These are phyloP conservation scores for Prinia subflava DNA, from an alignment of 2,113 vertebrate genomes.

Conservation along the genomic window DNA sequence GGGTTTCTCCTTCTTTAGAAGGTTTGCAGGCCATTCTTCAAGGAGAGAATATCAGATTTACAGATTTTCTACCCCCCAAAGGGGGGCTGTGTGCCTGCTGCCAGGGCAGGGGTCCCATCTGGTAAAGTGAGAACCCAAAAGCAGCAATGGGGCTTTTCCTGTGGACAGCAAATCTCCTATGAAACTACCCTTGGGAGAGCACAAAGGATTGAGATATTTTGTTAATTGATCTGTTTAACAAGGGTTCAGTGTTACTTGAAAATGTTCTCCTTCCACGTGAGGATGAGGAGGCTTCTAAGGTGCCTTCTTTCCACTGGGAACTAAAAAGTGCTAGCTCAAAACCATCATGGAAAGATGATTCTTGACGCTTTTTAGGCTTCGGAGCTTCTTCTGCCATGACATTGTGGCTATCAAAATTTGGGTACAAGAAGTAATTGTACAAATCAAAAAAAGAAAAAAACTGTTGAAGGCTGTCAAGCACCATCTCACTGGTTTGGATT, in stretches of 20 bases:
- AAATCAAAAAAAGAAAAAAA: not conserved
- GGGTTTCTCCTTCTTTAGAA: not conserved
- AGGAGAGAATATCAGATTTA: not conserved
- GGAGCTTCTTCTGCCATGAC: not conserved
- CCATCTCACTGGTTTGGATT: not conserved
- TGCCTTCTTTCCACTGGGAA: not conserved
- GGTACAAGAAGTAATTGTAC: not conserved
- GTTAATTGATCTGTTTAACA: not conserved
- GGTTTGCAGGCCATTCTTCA: not conserved
- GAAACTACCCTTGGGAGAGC: not conserved
- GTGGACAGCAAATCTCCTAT: not conserved
- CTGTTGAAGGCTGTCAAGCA: not conserved
- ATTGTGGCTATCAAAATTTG: not conserved
- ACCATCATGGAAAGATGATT: not conserved
- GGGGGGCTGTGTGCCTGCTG: rapidly evolving
- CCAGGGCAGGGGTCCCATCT: not conserved
- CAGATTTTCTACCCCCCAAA: not conserved
- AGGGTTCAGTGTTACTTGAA: not conserved
- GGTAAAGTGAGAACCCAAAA: not conserved
- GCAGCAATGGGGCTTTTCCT: not conserved
- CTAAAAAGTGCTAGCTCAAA: not conserved
- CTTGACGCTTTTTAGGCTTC: not conserved
- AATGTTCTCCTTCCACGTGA: not conserved
- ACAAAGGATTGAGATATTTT: not conserved
- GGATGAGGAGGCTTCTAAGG: not conserved